Base-by-base conservation (phyloP, 2,797 vertebrate species). In the Argyrosomus regius region DNA sequence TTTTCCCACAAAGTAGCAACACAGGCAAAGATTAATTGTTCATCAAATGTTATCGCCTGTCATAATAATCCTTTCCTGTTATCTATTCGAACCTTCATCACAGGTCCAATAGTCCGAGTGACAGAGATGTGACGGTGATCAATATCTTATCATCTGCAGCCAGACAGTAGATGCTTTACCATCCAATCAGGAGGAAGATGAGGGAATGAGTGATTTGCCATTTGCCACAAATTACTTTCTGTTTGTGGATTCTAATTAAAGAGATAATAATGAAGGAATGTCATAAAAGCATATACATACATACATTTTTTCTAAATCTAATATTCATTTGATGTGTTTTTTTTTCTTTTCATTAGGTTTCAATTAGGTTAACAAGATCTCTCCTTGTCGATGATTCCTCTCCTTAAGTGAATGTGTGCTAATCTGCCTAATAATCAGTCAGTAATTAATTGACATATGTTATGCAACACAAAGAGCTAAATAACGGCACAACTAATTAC, bases 51-150 rank as follows among this genome's bases (percentile, higher is more conserved):
- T 88, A 90, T 82, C 73, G 22, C 59, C 79, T 41, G 57, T 91
- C 83, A 83, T 87, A 83, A 85, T 93, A 93, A 93, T 92, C 83
- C 81, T 62, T 78, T 72, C 80, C 72, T 80, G 81, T 88, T 92
- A 92, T 93, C 86, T 90, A 59, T 85, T 85, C 53, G 28, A 66
- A 85, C 77, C 83, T 88, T 82, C 76, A 85, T 89, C 88, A 83
- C 68, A 64, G 64, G 76, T 84, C 82, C 87, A 87, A 89, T 88
- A 87, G 78, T 75, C 81, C 18, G 14, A 85, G 46, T 77, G 85
- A 88, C 88, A 91, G 81, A 88, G 83, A 78, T 76, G 78, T 87
- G 84, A 85, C 50, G 8, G 62, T 85, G 86, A 92, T 93, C 89
- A 86, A 92, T 93, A 90, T 82, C 84, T 91, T 88, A 92, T 93